Percentiles rank a stretch among this genome's conserved stretches.
phyloP scores from a whole-genome alignment of 1,140 invertebrate species.

The Octopus bimaculoides region DNA sequence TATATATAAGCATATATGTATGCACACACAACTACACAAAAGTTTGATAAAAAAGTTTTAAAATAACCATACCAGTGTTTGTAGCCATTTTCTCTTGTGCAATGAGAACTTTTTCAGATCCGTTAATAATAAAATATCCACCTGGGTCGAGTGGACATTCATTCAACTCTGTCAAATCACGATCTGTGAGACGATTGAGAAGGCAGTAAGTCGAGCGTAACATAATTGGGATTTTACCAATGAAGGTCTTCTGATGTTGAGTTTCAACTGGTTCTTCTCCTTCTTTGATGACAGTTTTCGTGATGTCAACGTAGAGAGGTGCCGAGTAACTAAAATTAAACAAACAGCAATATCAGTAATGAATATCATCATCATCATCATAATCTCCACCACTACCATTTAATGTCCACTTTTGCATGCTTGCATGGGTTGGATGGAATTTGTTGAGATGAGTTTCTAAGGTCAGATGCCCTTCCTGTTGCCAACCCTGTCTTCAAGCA shows the following conservation, averaged over 20 bases:
- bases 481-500: no score
- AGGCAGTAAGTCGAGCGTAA: slow-evolving; percentile 94
- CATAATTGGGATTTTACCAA: slow-evolving; percentile 99
- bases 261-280: slow-evolving; percentile 89
- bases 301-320: slow-evolving; percentile 97
- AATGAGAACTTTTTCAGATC: slow-evolving; percentile 74
- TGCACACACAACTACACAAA: no score
- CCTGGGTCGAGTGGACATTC: slow-evolving; percentile 97
- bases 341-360: neutral
- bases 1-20: no score
- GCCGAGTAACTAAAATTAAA: slow-evolving; percentile 80
- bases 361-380: no score
- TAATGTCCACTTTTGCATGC: no score
- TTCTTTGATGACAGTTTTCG: slow-evolving; percentile 88
- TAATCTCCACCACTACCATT: no score
- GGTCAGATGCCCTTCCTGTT: no score
- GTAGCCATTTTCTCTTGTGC: slow-evolving; percentile 99
- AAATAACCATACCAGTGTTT: slow-evolving; percentile 68
- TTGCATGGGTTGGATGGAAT: no score
- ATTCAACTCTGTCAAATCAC: slow-evolving; percentile 97
- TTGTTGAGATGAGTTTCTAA: no score
- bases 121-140: slow-evolving; percentile 60
- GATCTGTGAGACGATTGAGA: slow-evolving; percentile 88
- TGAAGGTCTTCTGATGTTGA: slow-evolving; percentile 95
- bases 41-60: no score